phyloP scores from a whole-genome alignment of 1,140 invertebrate genomes.

The Archivesica marissinica region DNA sequence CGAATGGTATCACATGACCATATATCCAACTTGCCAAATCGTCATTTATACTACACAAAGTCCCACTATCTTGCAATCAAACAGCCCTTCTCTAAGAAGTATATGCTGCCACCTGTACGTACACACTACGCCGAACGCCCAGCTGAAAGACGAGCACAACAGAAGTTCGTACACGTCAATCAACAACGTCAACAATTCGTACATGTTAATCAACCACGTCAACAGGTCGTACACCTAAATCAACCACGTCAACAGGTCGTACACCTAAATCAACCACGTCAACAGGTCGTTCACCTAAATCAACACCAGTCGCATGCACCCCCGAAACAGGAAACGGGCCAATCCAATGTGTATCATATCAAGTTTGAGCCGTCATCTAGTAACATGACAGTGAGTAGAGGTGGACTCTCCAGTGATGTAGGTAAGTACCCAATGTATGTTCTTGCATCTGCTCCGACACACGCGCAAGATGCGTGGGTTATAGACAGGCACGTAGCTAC shows the following conservation, averaged over 20 bases:
- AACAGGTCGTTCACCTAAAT: background rate
- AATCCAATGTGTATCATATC: slow-evolving; percentile 41
- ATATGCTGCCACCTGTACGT: slow-evolving; percentile 5
- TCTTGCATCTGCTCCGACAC: too few relatives aligned
- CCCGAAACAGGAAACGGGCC: background rate
- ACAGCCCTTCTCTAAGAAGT: slow-evolving; percentile 45
- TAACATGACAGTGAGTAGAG: slow-evolving; percentile 21
- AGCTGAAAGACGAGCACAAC: background rate
- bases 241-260: background rate
- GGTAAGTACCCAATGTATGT: background rate
- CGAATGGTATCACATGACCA: background rate
- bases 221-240: background rate
- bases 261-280: background rate
- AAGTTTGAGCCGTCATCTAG: slow-evolving; percentile 11
- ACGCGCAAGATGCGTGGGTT: too few relatives aligned
- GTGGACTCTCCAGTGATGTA: background rate
- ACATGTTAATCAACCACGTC: background rate
- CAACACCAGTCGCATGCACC: too few relatives aligned
- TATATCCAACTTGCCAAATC: background rate
- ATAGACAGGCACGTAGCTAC: too few relatives aligned
- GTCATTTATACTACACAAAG: slow-evolving; percentile 21
- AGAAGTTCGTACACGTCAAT: background rate
- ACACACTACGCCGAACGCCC: slow-evolving; percentile 38
- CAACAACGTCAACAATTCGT: background rate
- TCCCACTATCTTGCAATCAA: slow-evolving; percentile 48